These are phyloP conservation scores for Clistopyga incitator DNA, from an alignment of 2,888 invertebrate species.

Conservation along the genomic window DNA sequence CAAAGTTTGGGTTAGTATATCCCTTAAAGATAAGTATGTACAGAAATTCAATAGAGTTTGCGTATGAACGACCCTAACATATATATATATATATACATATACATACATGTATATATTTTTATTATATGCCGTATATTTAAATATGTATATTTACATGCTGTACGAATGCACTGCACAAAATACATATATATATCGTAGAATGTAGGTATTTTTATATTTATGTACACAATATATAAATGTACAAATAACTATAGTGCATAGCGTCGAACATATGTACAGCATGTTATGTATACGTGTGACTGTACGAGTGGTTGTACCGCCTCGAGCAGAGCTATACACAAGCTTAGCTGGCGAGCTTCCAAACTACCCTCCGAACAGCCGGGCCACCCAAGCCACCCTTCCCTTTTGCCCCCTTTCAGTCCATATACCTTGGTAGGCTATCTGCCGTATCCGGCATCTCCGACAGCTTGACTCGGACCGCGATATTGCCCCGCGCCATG, in stretches of 20 bases:
- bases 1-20: not conserved
- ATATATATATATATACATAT: not conserved
- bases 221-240: not conserved
- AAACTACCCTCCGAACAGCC: constrained; percentile 9
- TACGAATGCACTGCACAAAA: not conserved
- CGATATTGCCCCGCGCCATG: constrained; percentile 74
- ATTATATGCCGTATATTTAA: not conserved
- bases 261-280: not conserved
- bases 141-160: constrained; percentile 11
- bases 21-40: not conserved
- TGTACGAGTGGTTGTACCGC: constrained; percentile 6
- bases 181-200: not conserved
- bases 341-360: constrained; percentile 12
- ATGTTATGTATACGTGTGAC: not conserved
- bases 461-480: constrained; percentile 78
- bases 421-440: constrained; percentile 37
- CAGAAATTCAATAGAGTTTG: not conserved
- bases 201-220: too few relatives aligned
- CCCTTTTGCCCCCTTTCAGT: constrained; percentile 16
- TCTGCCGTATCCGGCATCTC: constrained; percentile 74
- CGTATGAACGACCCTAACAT: not conserved
- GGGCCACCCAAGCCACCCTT: constrained; percentile 14
- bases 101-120: not conserved
- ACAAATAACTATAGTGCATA: not conserved
- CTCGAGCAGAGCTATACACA: not conserved